Evolutionary conservation across 2,797 vertebrate genomes (phyloP), one percentile per base, ranked within the genome.

Genomic region (Argyrosomus regius): DNA sequence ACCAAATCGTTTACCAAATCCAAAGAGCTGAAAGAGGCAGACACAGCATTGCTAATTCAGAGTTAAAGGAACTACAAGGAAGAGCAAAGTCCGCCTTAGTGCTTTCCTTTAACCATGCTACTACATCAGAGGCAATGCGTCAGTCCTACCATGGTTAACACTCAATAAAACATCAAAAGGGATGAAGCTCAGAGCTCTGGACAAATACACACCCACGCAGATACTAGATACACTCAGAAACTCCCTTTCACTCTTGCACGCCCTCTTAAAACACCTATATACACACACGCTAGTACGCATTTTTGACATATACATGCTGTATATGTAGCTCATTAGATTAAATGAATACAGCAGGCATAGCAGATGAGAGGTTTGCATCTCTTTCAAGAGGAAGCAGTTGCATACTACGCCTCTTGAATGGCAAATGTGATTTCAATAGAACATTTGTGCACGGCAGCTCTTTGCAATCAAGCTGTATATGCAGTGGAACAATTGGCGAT

Each of bases 91-190:
- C 81, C 7, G 69, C 87, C 88, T 87, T 73, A 80, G 82, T 84
- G 80, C 88, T 87, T 82, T 82, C 82, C 84, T 89, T 86, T 89
- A 81, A 81, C 87, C 89, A 77, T 75, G 77, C 87, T 81, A 50
- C 75, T 89, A 70, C 84, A 84, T 89, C 85, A 92, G 87, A 92
- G 88, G 83, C 84, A 80, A 78, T 90, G 89, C 84, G 78, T 93
- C 90, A 87, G 89, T 79, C 69, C 82, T 80, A 84, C 88, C 89
- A 87, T 90, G 86, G 90, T 93, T 92, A 93, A 92, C 90, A 78
- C 86, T 96, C 88, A 94, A 95, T 95, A 95, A 95, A 95, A 94
- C 95, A 95, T 95, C 93, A 95, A 94, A 95, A 87, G 87, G 85
- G 84, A 88, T 87, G 84, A 88, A 90, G 87, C 88, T 89, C 83